Evolutionary conservation across 2,797 vertebrate species (phyloP).

Genomic region (Gallinago stenura): DNA sequence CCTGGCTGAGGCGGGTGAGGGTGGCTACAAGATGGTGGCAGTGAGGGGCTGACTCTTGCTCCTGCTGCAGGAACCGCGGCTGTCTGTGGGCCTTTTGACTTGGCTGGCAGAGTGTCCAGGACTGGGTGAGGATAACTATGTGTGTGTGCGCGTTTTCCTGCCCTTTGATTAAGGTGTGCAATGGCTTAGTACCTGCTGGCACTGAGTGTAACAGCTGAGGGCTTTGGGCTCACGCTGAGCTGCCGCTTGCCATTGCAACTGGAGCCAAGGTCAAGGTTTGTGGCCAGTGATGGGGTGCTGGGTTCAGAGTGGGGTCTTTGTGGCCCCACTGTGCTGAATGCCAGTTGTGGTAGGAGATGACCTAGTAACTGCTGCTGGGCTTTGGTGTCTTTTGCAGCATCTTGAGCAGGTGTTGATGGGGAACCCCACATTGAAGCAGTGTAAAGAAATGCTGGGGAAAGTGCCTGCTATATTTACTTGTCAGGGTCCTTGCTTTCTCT

Average conservation of each 20-base stretch:
- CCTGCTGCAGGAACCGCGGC: accelerated
- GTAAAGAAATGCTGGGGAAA: neutral
- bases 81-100: accelerated
- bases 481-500: neutral
- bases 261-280: neutral
- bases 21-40: accelerated
- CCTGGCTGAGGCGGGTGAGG: neutral
- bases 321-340: neutral
- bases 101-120: accelerated
- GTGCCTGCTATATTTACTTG: accelerated
- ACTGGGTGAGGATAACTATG: neutral
- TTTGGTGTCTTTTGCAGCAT: neutral
- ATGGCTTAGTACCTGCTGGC: accelerated
- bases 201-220: neutral
- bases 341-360: neutral
- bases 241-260: accelerated
- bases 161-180: accelerated
- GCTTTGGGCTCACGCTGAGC: accelerated
- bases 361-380: accelerated
- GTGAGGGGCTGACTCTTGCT: accelerated
- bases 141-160: accelerated
- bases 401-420: accelerated
- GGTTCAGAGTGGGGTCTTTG: neutral
- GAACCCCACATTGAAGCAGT: accelerated
- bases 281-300: neutral